A percentile compares a stretch with the other conserved stretches of the same genome.
Conservation (phyloP, 2,888 invertebrate species). For the Brenthis daphne region DNA sequence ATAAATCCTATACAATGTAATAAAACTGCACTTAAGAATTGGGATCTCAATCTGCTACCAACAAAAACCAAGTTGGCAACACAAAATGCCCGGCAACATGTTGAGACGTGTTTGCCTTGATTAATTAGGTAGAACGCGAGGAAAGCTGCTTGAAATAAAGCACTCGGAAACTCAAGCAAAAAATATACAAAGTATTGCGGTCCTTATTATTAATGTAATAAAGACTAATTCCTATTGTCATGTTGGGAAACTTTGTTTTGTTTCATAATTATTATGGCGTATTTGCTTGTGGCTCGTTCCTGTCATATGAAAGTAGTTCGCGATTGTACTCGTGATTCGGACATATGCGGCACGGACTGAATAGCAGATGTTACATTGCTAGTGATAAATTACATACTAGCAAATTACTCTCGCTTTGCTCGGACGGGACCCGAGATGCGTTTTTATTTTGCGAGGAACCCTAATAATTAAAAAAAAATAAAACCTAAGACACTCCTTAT, state of each 20-base stretch:
- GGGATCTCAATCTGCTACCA: slow-evolving; percentile 23
- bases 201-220: not conserved
- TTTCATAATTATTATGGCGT: slow-evolving; percentile 27
- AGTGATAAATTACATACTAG: not conserved
- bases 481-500: too few species aligned
- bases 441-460: too few species aligned
- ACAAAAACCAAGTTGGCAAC: slow-evolving; percentile 36
- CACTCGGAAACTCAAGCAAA: slow-evolving; percentile 25
- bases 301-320: slow-evolving; percentile 26
- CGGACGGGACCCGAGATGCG: too few species aligned
- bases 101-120: slow-evolving; percentile 38
- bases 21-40: slow-evolving; percentile 15
- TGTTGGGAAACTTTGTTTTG: slow-evolving; percentile 19
- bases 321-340: slow-evolving; percentile 24
- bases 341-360: slow-evolving; percentile 10
- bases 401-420: too few species aligned
- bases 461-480: too few species aligned
- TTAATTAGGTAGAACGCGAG: slow-evolving; percentile 36
- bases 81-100: slow-evolving; percentile 31
- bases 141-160: slow-evolving; percentile 29
- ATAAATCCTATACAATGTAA: not conserved
- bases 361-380: slow-evolving; percentile 11
- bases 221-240: slow-evolving; percentile 6
- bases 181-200: slow-evolving; percentile 18
- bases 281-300: slow-evolving; percentile 26